Percentiles rank a stretch among this genome's conserved stretches.
phyloP scores from a whole-genome alignment of 2,888 invertebrate genomes.

The Drosophila prostipennis region DNA sequence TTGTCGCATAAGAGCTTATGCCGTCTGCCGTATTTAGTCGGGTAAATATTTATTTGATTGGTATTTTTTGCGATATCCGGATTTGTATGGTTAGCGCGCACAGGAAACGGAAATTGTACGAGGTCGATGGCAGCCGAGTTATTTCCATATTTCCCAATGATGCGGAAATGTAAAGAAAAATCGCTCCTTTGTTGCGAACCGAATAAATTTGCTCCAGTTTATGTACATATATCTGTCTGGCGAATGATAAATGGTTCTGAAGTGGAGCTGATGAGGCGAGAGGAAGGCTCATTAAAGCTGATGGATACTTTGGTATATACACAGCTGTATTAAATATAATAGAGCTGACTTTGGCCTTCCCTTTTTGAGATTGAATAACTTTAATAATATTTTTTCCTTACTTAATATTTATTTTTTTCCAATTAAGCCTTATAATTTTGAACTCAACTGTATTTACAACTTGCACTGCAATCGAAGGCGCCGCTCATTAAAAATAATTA shows the following conservation, averaged over 20 bases:
- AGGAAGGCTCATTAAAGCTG: conserved; percentile 25
- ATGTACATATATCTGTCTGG: conserved; percentile 20
- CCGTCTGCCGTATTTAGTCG: conserved; percentile 74
- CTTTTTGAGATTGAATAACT: no score
- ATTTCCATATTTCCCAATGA: conserved; percentile 24
- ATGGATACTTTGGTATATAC: not conserved
- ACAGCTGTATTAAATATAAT: not conserved
- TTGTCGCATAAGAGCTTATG: conserved; percentile 54
- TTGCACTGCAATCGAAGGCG: conserved; percentile 25
- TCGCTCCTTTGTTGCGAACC: conserved; percentile 23
- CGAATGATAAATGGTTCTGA: conserved; percentile 34
- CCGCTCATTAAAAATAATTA: conserved; percentile 58
- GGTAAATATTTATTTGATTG: conserved; percentile 80
- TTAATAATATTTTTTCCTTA: not conserved
- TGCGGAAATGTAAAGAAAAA: conserved; percentile 42
- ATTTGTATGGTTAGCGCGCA: conserved; percentile 58
- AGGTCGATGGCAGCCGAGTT: conserved; percentile 31
- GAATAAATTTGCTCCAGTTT: conserved; percentile 17
- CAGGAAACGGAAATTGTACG: conserved; percentile 73
- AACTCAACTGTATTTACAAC: not conserved
- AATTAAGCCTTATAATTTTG: not conserved
- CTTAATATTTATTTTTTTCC: not conserved
- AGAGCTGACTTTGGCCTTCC: no score
- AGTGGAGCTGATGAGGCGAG: conserved; percentile 27
- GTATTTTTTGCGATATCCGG: conserved; percentile 50